Evolutionary conservation across 2,888 invertebrate species (phyloP).

Genomic region (Orchestes rusci): DNA sequence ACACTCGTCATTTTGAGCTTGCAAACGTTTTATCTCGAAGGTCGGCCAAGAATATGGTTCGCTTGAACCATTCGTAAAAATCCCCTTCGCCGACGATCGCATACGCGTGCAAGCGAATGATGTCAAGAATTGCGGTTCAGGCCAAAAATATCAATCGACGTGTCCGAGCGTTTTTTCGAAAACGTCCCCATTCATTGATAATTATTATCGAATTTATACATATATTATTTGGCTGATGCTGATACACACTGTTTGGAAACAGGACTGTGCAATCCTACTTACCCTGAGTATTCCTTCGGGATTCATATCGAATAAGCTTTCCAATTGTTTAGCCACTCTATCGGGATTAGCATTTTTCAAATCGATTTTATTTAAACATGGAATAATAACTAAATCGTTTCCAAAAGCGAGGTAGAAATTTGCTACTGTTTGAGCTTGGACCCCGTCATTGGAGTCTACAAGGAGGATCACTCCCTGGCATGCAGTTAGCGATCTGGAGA

Average conservation of each 20-base stretch:
- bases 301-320: conserved; percentile 75
- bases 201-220: too few relatives aligned
- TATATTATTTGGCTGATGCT: too few relatives aligned
- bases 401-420: conserved; percentile 89
- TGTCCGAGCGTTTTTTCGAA: too few relatives aligned
- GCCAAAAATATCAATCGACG: too few relatives aligned
- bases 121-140: too few relatives aligned
- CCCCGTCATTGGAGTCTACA: conserved; percentile 93
- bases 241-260: neutral
- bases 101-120: too few relatives aligned
- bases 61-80: too few relatives aligned
- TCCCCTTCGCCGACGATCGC: too few relatives aligned
- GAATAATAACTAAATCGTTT: conserved; percentile 74
- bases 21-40: too few relatives aligned
- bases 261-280: conserved; percentile 22
- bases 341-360: conserved; percentile 85
- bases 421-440: conserved; percentile 97
- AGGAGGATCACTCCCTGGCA: conserved; percentile 93
- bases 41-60: too few relatives aligned
- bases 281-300: conserved; percentile 67
- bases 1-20: too few relatives aligned
- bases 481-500: conserved; percentile 79
- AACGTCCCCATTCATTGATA: too few relatives aligned
- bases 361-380: conserved; percentile 96
- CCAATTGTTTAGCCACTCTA: conserved; percentile 68